Percentiles rank a stretch among this genome's conserved stretches.
These are phyloP conservation scores for Orussus abietinus DNA, from an alignment of 1,140 invertebrate genomes.

Conservation along the genomic window DNA sequence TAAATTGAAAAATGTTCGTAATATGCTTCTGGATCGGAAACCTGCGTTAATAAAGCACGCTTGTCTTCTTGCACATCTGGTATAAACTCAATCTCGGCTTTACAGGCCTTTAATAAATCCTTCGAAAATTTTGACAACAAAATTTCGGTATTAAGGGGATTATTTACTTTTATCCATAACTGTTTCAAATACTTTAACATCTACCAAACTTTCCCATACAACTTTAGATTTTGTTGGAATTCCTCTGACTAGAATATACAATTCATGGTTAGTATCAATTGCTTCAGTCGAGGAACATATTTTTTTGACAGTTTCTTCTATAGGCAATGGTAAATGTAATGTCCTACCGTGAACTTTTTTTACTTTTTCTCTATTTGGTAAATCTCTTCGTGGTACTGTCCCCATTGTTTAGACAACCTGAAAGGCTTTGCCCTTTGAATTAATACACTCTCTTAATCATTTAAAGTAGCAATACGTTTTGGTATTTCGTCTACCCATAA, in stretches of 20 bases:
- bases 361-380: background rate
- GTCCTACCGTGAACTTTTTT: constrained; percentile 18
- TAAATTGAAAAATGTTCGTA: constrained; percentile 34
- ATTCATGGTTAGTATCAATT: constrained; percentile 18
- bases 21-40: constrained; percentile 17
- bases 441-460: constrained; percentile 17
- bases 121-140: constrained; percentile 16
- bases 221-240: constrained; percentile 20
- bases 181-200: constrained; percentile 17
- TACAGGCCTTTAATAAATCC: constrained; percentile 8
- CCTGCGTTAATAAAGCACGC: constrained; percentile 22
- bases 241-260: constrained; percentile 27
- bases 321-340: constrained; percentile 18
- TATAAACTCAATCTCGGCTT: constrained; percentile 1
- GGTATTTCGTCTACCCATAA: no score
- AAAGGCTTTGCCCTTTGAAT: constrained; percentile 11
- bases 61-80: background rate
- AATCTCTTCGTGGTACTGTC: no score
- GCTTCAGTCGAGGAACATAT: constrained; percentile 8
- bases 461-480: constrained; percentile 9
- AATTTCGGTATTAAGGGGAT: constrained; percentile 22
- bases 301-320: no score
- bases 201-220: constrained; percentile 20
- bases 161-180: constrained; percentile 22
- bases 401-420: no score